phyloP scores from a whole-genome alignment of 2,888 invertebrate species.

The Sphaerophoria rueppellii region DNA sequence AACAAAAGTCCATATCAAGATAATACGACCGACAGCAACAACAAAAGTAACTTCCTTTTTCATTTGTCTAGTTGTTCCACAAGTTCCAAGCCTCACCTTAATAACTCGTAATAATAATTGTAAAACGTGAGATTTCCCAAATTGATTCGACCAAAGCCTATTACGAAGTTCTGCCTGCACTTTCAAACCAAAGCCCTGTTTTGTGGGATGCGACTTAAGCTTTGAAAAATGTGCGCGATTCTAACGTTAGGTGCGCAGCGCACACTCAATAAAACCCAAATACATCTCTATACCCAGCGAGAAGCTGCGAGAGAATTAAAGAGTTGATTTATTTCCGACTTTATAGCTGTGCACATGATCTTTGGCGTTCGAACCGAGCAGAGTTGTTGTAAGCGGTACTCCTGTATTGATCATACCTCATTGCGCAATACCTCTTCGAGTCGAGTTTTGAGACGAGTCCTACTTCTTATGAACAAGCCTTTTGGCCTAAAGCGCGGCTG shows the following conservation, averaged over 20 bases:
- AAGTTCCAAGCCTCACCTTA: constrained; percentile 53
- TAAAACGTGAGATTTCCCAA: constrained; percentile 71
- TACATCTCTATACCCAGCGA: constrained; percentile 10
- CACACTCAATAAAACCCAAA: constrained; percentile 45
- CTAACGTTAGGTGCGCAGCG: constrained; percentile 59
- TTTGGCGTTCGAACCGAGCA: background rate
- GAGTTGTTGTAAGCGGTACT: constrained; percentile 27
- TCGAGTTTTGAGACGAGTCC: constrained; percentile 6
- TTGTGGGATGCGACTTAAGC: constrained; percentile 51
- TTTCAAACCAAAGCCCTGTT: background rate
- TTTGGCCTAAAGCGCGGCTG: constrained; percentile 58
- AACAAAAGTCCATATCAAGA: background rate
- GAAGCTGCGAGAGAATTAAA: background rate
- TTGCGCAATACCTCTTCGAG: constrained; percentile 49
- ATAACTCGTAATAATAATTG: constrained; percentile 57
- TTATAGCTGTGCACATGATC: constrained; percentile 32
- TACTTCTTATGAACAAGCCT: constrained; percentile 9
- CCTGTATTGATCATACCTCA: constrained; percentile 64
- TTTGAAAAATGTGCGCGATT: constrained; percentile 29
- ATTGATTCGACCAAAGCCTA: constrained; percentile 53
- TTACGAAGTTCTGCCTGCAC: constrained; percentile 2
- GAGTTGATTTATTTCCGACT: constrained; percentile 70
- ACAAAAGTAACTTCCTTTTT: constrained; percentile 47
- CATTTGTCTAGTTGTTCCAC: constrained; percentile 49
- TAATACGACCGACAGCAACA: background rate